Evolutionary conservation across 2,888 invertebrate genomes (phyloP), one percentile per base, ranked within the genome.

Genomic region (Pyrrhosoma nymphula): DNA sequence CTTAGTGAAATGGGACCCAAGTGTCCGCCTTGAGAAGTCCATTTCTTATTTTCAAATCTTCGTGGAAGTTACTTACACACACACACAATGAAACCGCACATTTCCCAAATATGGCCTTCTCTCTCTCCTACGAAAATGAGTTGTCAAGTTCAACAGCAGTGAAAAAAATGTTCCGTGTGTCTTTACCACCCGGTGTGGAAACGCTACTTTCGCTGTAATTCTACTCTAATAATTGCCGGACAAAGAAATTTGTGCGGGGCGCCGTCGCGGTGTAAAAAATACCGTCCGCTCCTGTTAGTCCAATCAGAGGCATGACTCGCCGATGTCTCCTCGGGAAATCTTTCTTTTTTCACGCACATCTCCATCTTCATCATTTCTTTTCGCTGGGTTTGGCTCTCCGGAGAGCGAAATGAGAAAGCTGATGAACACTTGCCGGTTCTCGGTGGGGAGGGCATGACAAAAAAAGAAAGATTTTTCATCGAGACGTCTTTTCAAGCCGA

Each of bases 261-360:
- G 82, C n/a, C 3, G 14, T 1, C 16, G 14, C n/a, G 6, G 35
- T 0, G 18, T 35, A 82, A 82, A 35, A 35, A 16, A 30, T 26
- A 1, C 14, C 35, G 3, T 1, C 30, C 16, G 14, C 82, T 82
- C 82, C 82, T 16, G 82, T 35, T 82, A 35, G 82, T 35, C 82
- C 82, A 82, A 82, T 82, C 82, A 82, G 82, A 35, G n/a, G 30
- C 82, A 82, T 82, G 82, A 82, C 82, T 82, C 35, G 82, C 35
- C 82, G 82, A 35, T 82, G 82, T 82, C 82, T 82, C 82, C 35
- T 35, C 16, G 35, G 14, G 82, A 16, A 26, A 8, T 69, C 69
- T 69, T 69, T 69, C 12, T 69, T 1, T 69, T 26, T 69, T 69
- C n/a, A 12, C 60, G 6, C n/a, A 69, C n/a, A 69, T n/a, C 26